Base-by-base conservation (phyloP, 2,797 vertebrate genomes). In the Fringilla coelebs region DNA sequence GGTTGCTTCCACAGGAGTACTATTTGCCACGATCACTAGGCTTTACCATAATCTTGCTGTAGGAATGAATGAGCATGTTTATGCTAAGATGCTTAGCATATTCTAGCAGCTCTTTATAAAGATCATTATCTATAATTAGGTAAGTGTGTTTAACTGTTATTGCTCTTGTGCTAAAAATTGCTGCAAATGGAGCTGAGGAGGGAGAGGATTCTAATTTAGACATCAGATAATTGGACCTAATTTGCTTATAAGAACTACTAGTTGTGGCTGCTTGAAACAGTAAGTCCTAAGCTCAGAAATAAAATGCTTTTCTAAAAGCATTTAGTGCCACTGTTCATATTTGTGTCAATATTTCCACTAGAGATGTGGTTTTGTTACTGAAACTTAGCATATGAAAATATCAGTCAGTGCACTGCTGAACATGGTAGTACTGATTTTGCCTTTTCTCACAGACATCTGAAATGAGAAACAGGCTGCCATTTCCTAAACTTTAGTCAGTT, bases 41-140 rank as follows among this genome's bases (percentile, higher is more conserved):
- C 67, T 92, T 62, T 67, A 78, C 60, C 48, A 66, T 65, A 41
- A 67, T 73, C 72, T 89, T 92, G 54, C 76, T 92, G 84, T 45
- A 90, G 79, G 57, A 97, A 70, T 85, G 90, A 96, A 96, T 95
- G 78, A 48, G 74, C 76, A 81, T 93, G 90, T 92, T 96, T 97
- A 93, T 94, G 79, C 41, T 83, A 80, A 94, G 94, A 86, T 91
- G 82, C 85, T 96, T 92, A 95, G 87, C 95, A 91, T 96, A 95
- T 93, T 91, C 92, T 74, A 95, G 71, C 84, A 95, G 68, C 91
- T 94, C 91, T 97, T 88, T 90, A 93, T 86, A 96, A 90, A 97
- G 94, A 96, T 67, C 90, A 91, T 96, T 96, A 96, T 95, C 83
- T 95, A 34, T 93, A 94, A 96, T 96, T 96, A 93, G 72, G 63